Base-by-base conservation (phyloP, 2,888 invertebrate genomes). In the Lithophane leautieri region DNA sequence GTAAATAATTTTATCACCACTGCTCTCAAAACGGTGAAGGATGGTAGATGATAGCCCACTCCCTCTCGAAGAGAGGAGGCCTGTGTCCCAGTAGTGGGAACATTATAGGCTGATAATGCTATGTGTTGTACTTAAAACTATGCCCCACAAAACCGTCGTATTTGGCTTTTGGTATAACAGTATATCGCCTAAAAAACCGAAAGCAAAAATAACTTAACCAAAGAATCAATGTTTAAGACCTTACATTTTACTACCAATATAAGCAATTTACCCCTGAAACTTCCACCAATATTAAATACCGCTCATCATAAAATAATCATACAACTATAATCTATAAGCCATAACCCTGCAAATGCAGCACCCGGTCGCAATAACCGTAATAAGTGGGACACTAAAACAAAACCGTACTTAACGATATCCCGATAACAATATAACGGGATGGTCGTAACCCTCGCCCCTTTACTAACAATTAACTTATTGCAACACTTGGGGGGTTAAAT, bases 381-480 rank as follows among this genome's bases (percentile, higher is more conserved):
- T 87, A 88, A 87, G 80, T 81, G 90, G 88, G 85, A 86, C 89
- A 92, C 92, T 94, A 94, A 95, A 94, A 94, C 94, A 93, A 93
- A 93, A 91, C 93, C 92, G 88, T 92, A 90, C 89, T 92, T 92
- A 94, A 93, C 92, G 92, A 91, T 91, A 89, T 90, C 89, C 83
- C 90, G 91, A 91, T 92, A 92, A 92, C 89, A 90, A 88, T 86
- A 88, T 82, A 88, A 88, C 86, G 84, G 88, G 88, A 89, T 79
- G 81, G 72, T 76, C 86, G 88, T 89, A 90, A 89, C 92, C 91
- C 92, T 89, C 90, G 88, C 90, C 91, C 91, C 89, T 81, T 81
- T 73, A 90, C 88, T 80, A 93, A 94, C 95, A 95, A 95, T 95
- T 95, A 95, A 95, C 94, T 95, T 95, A 95, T 95, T 94, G 94